These are phyloP conservation scores for Gambusia yucatana DNA, from an alignment of 2,797 vertebrate genomes.

Conservation along the genomic window DNA sequence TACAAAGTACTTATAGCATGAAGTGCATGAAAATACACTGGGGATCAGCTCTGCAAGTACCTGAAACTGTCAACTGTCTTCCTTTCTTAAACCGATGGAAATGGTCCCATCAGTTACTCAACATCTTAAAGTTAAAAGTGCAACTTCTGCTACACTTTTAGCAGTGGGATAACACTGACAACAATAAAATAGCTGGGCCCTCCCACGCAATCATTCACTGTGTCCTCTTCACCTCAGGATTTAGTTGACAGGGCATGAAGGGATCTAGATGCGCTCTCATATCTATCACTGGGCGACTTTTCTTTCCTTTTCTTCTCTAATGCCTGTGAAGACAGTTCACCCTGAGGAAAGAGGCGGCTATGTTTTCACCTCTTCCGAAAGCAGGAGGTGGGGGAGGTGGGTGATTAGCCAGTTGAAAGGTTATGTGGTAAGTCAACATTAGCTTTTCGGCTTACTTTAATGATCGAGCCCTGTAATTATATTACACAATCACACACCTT, in stretches of 20 bases:
- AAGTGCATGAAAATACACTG: neutral
- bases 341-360: constrained; percentile 74
- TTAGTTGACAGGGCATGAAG: constrained; percentile 67
- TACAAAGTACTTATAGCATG: too few species aligned
- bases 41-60: neutral
- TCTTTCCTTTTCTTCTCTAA: constrained; percentile 62
- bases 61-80: constrained; percentile 9
- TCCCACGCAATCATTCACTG: constrained; percentile 54
- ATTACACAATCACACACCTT: constrained; percentile 47
- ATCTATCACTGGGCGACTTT: constrained; percentile 67
- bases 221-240: constrained; percentile 72
- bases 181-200: constrained; percentile 30
- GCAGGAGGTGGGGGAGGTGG: constrained; percentile 55
- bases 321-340: constrained; percentile 77
- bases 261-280: constrained; percentile 62
- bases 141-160: constrained; percentile 13
- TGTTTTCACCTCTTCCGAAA: constrained; percentile 79
- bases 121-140: neutral
- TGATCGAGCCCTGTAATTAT: constrained; percentile 79
- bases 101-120: neutral
- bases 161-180: constrained; percentile 10
- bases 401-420: constrained; percentile 79
- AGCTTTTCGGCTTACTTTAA: constrained; percentile 75
- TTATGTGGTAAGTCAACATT: constrained; percentile 81
- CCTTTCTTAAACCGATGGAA: constrained; percentile 21